Percentiles rank a stretch among this genome's conserved stretches.
Evolutionary conservation across 2,113 vertebrate species (phyloP).

Genomic region (Psittacus erithacus): DNA sequence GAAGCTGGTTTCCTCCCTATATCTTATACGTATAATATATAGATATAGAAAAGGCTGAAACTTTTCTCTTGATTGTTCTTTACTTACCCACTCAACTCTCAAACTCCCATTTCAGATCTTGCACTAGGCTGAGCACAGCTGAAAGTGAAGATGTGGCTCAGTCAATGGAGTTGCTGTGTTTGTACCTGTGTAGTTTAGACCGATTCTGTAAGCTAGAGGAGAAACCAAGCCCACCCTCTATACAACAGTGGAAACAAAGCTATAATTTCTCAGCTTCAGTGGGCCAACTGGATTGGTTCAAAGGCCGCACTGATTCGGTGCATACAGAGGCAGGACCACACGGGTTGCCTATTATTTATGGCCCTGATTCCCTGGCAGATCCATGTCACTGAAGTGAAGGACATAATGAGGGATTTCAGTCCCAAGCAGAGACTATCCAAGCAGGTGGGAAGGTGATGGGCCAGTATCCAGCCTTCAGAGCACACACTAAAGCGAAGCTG

Average conservation of each 20-base stretch:
- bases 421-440: conserved; percentile 53
- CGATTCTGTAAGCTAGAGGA: neutral
- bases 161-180: neutral
- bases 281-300: neutral
- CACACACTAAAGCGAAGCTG: neutral
- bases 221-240: neutral
- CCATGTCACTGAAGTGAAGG: conserved; percentile 37
- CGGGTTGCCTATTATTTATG: neutral
- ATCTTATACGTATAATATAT: neutral
- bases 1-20: neutral
- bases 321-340: conserved; percentile 14
- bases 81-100: neutral
- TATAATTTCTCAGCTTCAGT: neutral
- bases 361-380: neutral
- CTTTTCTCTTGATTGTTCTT: neutral
- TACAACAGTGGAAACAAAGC: neutral
- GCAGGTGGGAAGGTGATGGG: conserved; percentile 47
- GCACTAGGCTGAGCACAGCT: neutral
- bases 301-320: conserved; percentile 3
- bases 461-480: conserved; percentile 40
- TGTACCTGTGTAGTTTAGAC: neutral
- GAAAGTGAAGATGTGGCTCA: neutral
- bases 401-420: conserved; percentile 59
- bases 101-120: neutral
- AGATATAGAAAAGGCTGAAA: neutral